A percentile compares a stretch with the other conserved stretches of the same genome.
Evolutionary conservation across 2,888 invertebrate genomes (phyloP).

Genomic region (Dione vanillae): DNA sequence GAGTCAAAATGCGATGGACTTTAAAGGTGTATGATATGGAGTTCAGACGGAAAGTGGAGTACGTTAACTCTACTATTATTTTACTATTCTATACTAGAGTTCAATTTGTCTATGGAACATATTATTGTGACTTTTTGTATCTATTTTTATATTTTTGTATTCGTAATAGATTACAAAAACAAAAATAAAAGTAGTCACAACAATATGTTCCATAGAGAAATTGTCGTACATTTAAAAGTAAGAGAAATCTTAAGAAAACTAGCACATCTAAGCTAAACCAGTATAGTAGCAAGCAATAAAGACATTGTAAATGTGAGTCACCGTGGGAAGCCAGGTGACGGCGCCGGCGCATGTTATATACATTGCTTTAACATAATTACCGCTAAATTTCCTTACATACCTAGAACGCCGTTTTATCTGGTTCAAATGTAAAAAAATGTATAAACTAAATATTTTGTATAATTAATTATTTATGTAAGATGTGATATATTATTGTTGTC

Average conservation of each 20-base stretch:
- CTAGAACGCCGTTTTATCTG: constrained; percentile 22
- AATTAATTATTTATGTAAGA: no score
- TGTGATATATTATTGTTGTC: no score
- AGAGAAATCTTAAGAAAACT: constrained; percentile 38
- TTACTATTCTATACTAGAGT: no score
- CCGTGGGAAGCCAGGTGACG: constrained; percentile 74
- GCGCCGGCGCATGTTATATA: constrained; percentile 56
- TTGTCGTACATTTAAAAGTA: constrained; percentile 3
- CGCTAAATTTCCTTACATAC: constrained; percentile 42
- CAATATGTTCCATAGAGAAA: neutral
- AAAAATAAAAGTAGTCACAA: no score
- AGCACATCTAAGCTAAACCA: constrained; percentile 43
- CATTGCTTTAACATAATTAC: constrained; percentile 39
- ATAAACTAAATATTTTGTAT: neutral
- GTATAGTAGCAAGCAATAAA: constrained; percentile 51
- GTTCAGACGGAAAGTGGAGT: no score
- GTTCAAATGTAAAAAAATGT: constrained; percentile 2
- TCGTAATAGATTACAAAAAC: no score
- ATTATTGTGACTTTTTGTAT: no score
- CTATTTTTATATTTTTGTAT: no score
- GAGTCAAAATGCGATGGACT: no score
- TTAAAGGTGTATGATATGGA: no score
- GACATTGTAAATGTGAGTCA: constrained; percentile 55
- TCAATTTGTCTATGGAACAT: no score
- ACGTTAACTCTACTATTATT: no score